phyloP scores from a whole-genome alignment of 2,797 vertebrate species.

The Mycteria americana region DNA sequence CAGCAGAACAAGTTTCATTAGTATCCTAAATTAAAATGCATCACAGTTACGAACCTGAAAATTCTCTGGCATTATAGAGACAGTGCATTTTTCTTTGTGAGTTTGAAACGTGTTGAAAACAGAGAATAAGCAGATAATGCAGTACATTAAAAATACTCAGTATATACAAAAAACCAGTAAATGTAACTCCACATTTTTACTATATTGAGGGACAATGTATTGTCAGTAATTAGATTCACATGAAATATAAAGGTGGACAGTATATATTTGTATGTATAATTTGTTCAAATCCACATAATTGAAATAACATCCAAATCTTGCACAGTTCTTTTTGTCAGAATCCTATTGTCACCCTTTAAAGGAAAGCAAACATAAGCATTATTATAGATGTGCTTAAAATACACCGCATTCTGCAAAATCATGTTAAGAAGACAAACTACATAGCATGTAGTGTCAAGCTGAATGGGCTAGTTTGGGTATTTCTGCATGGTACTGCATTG shows the following conservation, averaged over 20 bases:
- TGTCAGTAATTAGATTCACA: background rate
- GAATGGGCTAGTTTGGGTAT: background rate
- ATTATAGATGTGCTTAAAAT: background rate
- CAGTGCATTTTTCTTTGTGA: background rate
- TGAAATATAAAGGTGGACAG: background rate
- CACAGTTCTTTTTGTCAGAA: background rate
- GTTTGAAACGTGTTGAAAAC: background rate
- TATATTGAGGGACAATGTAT: background rate
- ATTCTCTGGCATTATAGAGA: background rate
- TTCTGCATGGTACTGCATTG: background rate
- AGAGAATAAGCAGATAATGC: background rate
- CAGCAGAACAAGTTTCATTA: slow-evolving; percentile 29
- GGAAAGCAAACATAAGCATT: background rate
- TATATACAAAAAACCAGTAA: background rate
- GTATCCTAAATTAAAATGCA: slow-evolving; percentile 69
- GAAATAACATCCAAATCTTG: background rate
- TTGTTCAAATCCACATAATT: background rate
- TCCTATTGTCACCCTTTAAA: background rate
- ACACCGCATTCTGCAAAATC: background rate
- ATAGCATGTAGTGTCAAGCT: background rate
- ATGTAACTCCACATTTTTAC: background rate
- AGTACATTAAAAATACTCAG: background rate
- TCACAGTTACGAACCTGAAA: background rate
- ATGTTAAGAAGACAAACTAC: background rate
- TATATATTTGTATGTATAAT: background rate